Evolutionary conservation across 2,797 vertebrate genomes (phyloP).

Genomic region (Odontamblyopus rebecca): DNA sequence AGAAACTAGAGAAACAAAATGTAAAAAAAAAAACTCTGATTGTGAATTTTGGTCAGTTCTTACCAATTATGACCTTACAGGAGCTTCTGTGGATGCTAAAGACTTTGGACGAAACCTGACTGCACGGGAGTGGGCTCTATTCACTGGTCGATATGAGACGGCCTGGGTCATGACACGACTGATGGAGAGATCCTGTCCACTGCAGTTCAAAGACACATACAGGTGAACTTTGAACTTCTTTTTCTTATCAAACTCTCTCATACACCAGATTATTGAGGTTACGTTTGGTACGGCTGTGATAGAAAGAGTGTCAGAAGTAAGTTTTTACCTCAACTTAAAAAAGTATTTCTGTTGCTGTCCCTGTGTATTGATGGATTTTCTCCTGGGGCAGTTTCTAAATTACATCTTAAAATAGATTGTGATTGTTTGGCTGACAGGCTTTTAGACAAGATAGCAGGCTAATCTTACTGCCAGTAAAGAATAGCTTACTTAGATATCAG

Average conservation of each 20-base stretch:
- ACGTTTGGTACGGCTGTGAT: not conserved
- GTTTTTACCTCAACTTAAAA: not conserved
- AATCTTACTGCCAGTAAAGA: too few relatives aligned
- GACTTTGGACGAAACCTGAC: conserved; percentile 86
- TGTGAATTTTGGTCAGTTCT: not conserved
- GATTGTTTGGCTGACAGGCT: too few relatives aligned
- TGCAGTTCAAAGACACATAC: conserved; percentile 83
- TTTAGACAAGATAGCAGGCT: too few relatives aligned
- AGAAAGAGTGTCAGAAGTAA: not conserved
- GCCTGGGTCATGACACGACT: conserved; percentile 85
- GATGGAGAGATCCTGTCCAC: conserved; percentile 83
- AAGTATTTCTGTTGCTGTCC: too few relatives aligned
- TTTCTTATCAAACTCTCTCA: not conserved
- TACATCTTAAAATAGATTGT: too few relatives aligned
- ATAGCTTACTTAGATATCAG: too few relatives aligned
- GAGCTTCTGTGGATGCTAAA: conserved; percentile 84
- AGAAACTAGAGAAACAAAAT: not conserved
- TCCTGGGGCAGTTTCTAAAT: too few relatives aligned
- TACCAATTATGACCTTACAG: conserved; percentile 59
- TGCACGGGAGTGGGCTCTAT: conserved; percentile 90
- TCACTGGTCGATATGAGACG: conserved; percentile 87
- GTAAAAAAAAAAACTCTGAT: not conserved
- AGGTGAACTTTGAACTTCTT: conserved; percentile 42
- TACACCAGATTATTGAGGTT: not conserved
- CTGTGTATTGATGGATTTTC: too few relatives aligned